Evolutionary conservation across 1,140 invertebrate genomes (phyloP).

Genomic region (Scaptomyza montana): DNA sequence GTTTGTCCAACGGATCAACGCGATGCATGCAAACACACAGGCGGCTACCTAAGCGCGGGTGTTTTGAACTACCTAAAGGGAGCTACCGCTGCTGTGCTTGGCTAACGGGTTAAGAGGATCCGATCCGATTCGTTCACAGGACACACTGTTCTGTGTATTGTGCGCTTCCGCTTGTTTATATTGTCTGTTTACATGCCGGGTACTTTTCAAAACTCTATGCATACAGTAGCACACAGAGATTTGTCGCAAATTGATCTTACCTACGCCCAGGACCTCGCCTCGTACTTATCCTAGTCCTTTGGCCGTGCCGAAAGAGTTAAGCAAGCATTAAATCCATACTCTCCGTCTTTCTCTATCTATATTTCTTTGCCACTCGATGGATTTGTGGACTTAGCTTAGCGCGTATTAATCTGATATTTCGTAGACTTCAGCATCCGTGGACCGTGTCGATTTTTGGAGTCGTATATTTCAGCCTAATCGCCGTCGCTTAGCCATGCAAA

Average conservation of each 20-base stretch:
- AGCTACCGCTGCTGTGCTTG: constrained; percentile 1
- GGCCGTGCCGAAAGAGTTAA: constrained; percentile 71
- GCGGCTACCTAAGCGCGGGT: constrained; percentile 31
- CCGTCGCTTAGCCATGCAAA: constrained; percentile 75
- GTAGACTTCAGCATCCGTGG: constrained; percentile 45
- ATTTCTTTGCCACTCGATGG: constrained; percentile 1
- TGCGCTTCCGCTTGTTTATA: constrained; percentile 76
- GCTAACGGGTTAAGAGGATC: constrained; percentile 62
- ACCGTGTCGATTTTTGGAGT: constrained; percentile 10
- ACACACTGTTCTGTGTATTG: background rate
- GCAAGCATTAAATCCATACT: constrained; percentile 65
- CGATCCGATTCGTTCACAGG: too few species aligned
- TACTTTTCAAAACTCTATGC: constrained; percentile 10
- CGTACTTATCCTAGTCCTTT: constrained; percentile 12
- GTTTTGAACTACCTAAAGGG: constrained; percentile 23
- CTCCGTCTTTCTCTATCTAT: constrained; percentile 7
- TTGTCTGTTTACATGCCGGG: constrained; percentile 69
- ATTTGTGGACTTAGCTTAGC: constrained; percentile 67
- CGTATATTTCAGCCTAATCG: constrained; percentile 57
- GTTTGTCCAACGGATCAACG: constrained; percentile 77
- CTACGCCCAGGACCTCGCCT: constrained; percentile 43
- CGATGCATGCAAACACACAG: constrained; percentile 71
- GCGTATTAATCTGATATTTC: constrained; percentile 76
- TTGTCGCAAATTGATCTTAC: constrained; percentile 60
- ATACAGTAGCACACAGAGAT: constrained; percentile 55